Evolutionary conservation across 2,888 invertebrate genomes (phyloP), one percentile per base, ranked within the genome.

Genomic region (Pterobdella sp.): DNA sequence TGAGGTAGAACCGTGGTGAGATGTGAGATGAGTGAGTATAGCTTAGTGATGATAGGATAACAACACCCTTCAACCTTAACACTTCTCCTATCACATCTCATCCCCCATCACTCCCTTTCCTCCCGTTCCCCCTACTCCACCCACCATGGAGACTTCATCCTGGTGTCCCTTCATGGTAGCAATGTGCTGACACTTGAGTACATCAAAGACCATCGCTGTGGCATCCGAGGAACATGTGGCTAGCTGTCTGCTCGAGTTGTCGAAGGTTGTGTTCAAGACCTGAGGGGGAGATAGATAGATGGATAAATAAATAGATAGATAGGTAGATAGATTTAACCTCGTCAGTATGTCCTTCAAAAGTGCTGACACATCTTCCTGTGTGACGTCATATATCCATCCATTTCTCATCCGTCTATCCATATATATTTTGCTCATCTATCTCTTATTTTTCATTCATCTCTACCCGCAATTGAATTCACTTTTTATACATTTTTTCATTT

Each of bases 161-260:
- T 84, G 83, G 76, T 84, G 84, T 0, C 84, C 84, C 66, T 82
- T 80, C 68, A 84, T 79, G 74, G 81, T 82, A 35, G 79, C 78
- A 31, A 82, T 72, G 1, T 81, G 78, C 63, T 80, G 78, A n/a
- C 82, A 89, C 84, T 82, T 83, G 52, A 78, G 77, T 34, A 83
- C 81, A 80, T 89, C 88, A 87, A 90, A 91, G 68, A 91, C 86
- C 29, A 89, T 85, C 0, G 90, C 90, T 0, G 89, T 90, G 73
- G 89, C 87, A 81, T 92, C 91, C 78, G 89, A 89, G 68, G 90
- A 90, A 0, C 89, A 88, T 0, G 90, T 90, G 22, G 90, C 89
- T 82, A 92, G 85, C 66, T 87, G 86, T 77, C 88, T 87, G 0
- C 91, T 34, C 18, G 35, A 35, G n/a, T 65, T 34, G 65, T 34